Evolutionary conservation across 2,888 invertebrate species (phyloP), one percentile per base, ranked within the genome.

Genomic region (Lacanobia wlatinum): DNA sequence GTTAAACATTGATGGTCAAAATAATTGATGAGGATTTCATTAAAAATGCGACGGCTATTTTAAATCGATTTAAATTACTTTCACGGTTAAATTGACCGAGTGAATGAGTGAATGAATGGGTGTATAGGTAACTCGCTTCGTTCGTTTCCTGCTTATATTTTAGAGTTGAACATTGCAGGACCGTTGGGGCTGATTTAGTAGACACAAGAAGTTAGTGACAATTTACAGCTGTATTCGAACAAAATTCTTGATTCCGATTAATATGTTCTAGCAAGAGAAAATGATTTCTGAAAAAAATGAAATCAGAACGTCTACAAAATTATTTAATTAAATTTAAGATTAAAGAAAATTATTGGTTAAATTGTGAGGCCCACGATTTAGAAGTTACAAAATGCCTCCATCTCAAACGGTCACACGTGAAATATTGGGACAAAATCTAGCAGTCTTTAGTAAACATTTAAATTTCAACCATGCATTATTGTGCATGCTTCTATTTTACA

Each of bases 61-160:
- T 66, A 78, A 82, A 84, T 83, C 70, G 76, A 82, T 88, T 79
- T 66, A 65, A 77, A 82, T 78, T 76, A 84, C 79, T 86, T 87
- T 84, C 83, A 84, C 85, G 84, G 82, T 77, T 68, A 69, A 80
- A 78, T 82, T 76, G 52, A 70, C 34, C 43, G 65, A 69, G 28
- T 28, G 50, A 55, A 67, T 48, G 50, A 59, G 46, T 34, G 53
- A 55, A 67, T 48, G 50, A 59, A 63, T 56, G 23, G 21, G 16
- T 5, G 34, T 55, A 53, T 34, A 52, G 60, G n/a, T n/a, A n/a
- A n/a, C 53, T 48, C 40, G 14, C 28, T 48, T n/a, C 46, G 34
- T 59, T 23, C n/a, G 38, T 74, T 83, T 84, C 78, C 84, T 69
- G 66, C 50, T 82, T 28, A 66, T 75, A 68, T 73, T 70, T 73